A percentile compares a stretch with the other conserved stretches of the same genome.
Evolutionary conservation across 2,888 invertebrate species (phyloP).

Genomic region (Cordylochernes scorpioides): DNA sequence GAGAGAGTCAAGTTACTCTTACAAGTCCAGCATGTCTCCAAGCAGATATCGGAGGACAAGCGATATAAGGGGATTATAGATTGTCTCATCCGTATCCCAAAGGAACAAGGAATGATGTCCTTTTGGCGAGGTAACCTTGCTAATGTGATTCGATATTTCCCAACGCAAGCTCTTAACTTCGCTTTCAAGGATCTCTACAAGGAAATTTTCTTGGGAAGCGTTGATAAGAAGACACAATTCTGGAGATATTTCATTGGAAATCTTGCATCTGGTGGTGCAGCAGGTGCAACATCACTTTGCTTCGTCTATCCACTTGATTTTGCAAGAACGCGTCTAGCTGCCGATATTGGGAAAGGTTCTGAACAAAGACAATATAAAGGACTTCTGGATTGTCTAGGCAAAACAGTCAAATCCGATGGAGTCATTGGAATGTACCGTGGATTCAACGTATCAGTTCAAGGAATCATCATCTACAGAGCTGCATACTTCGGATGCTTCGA

Average conservation of each 20-base stretch:
- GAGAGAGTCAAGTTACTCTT: conserved; percentile 76
- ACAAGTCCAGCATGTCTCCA: conserved; percentile 76
- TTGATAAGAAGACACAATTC: conserved; percentile 25
- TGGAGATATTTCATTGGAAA: conserved; percentile 21
- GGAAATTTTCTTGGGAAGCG: conserved; percentile 21
- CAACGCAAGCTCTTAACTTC: conserved; percentile 27
- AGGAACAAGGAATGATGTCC: conserved; percentile 17
- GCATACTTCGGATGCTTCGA: conserved; percentile 27
- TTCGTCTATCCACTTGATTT: no score
- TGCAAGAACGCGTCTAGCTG: conserved; percentile 21
- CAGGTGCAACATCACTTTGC: no score
- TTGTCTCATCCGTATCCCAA: conserved; percentile 18
- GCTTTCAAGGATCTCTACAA: conserved; percentile 28
- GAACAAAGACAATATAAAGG: conserved; percentile 28
- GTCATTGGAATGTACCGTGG: conserved; percentile 26
- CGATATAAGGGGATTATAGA: conserved; percentile 48
- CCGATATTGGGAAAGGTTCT: conserved; percentile 18
- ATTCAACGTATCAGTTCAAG: no score
- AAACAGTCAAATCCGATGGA: conserved; percentile 25
- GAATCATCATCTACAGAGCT: conserved; percentile 27
- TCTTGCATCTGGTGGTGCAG: conserved; percentile 22
- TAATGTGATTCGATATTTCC: conserved; percentile 26
- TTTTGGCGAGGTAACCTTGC: conserved; percentile 26
- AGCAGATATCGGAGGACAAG: conserved; percentile 52
- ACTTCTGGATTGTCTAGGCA: conserved; percentile 24